A percentile compares a stretch with the other conserved stretches of the same genome.
These are phyloP conservation scores for Agrilus mali DNA, from an alignment of 2,888 invertebrate genomes.

Conservation along the genomic window DNA sequence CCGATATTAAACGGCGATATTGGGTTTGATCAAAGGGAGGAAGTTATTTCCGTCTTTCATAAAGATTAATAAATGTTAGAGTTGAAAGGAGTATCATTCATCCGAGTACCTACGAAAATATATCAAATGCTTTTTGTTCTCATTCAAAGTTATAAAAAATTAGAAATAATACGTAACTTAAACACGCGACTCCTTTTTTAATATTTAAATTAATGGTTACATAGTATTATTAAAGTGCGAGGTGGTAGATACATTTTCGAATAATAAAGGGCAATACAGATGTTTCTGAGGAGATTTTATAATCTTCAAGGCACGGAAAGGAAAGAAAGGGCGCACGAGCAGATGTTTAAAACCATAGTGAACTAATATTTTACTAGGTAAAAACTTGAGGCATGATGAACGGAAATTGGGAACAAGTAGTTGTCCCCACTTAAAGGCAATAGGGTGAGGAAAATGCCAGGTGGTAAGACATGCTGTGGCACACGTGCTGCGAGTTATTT, in stretches of 20 bases:
- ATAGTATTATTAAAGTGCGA: not conserved
- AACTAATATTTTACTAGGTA: conserved; percentile 3
- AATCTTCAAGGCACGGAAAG: conserved; percentile 4
- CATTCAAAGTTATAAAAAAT: no score
- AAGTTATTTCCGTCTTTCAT: no score
- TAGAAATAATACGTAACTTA: no score
- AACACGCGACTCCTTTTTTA: not conserved
- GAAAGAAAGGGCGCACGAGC: conserved; percentile 1
- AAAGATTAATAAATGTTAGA: no score
- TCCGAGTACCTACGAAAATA: no score
- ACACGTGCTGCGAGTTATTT: no score
- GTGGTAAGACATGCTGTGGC: conserved; percentile 9
- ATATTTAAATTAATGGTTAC: not conserved
- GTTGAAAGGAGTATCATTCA: no score
- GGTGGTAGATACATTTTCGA: not conserved
- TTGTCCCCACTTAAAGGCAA: conserved; percentile 1
- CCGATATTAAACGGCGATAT: no score
- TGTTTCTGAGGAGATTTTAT: not conserved
- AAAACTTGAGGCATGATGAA: conserved; percentile 10
- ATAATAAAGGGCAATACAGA: not conserved
- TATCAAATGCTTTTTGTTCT: no score
- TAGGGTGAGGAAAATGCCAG: conserved; percentile 10
- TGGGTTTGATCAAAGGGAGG: no score
- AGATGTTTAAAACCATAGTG: conserved; percentile 5
- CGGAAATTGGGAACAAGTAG: conserved; percentile 16